Evolutionary conservation across 2,113 vertebrate genomes (phyloP), one percentile per base, ranked within the genome.

Genomic region (Hiodon alosoides): DNA sequence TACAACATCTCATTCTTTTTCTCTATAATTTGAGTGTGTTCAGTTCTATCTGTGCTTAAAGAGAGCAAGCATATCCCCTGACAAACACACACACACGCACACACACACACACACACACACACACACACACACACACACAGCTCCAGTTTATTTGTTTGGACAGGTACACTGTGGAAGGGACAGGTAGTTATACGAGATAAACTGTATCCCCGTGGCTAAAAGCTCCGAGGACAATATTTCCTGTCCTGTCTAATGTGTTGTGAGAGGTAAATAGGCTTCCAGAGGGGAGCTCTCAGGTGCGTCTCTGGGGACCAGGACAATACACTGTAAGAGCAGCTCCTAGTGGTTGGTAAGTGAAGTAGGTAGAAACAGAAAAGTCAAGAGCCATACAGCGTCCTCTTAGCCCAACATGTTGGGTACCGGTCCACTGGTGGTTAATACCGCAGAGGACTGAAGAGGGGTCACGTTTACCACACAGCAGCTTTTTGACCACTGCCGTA

Each of bases 101-200:
- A 76, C 64, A 73, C 55, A 74, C 60, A 68, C 52, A 67, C 78
- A 70, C 52, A 72, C 4, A 77, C 58, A 31, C 71, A 57, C 16
- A 78, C 14, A 76, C 72, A 64, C 75, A 65, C 62, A 77, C 47
- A 55, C 48, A 51, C 5, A 61, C 54, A 78, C 78, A 77, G 67
- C 62, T 68, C 69, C 59, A 67, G 78, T 77, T 81, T 78, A 86
- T 82, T 80, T 78, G 75, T 75, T 76, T 78, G 69, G 80, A 86
- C 82, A 84, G 76, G 69, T 81, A 59, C 57, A 69, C 52, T 51
- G 77, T 74, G 78, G 67, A 81, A 77, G 72, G 80, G 78, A 84
- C 78, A 82, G 77, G 83, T 81, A 86, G 82, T 88, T 81, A 72
- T 59, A 72, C 31, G 51, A 84, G 82, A 85, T 87, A 83, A 87